phyloP scores from a whole-genome alignment of 2,888 invertebrate genomes.

The Mimumesa dahlbomi region DNA sequence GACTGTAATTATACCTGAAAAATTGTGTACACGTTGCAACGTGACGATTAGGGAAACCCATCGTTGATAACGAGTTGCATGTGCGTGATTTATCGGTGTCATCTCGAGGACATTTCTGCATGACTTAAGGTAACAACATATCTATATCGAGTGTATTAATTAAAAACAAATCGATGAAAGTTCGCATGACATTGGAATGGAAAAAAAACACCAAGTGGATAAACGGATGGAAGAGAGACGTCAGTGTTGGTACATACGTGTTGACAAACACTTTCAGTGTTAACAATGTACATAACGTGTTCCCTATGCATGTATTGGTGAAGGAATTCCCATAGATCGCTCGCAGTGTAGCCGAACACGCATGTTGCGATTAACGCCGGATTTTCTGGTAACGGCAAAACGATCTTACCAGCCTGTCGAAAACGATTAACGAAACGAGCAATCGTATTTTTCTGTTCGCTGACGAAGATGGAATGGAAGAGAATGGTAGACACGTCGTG shows the following conservation, averaged over 20 bases:
- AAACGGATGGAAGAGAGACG: no score
- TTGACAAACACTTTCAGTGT: not conserved
- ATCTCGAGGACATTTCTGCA: not conserved
- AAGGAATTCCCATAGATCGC: slow-evolving; percentile 7
- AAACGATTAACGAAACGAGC: slow-evolving; percentile 26
- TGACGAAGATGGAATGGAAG: slow-evolving; percentile 41
- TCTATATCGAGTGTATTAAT: no score
- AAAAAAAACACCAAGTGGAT: no score
- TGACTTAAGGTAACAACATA: no score
- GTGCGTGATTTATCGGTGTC: not conserved
- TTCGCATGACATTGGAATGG: no score
- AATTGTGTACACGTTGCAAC: not conserved
- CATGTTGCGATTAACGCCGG: slow-evolving; percentile 31
- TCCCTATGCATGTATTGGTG: slow-evolving; percentile 21
- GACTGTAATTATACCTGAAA: not conserved
- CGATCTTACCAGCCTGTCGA: not conserved
- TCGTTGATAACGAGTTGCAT: slow-evolving; percentile 3
- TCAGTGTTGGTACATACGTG: no score
- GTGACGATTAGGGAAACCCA: slow-evolving; percentile 4
- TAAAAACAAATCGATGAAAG: no score
- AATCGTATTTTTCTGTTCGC: slow-evolving; percentile 48
- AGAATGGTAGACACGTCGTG: slow-evolving; percentile 1
- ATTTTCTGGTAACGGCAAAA: not conserved
- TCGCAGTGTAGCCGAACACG: not conserved
- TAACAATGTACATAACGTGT: slow-evolving; percentile 6